Evolutionary conservation across 2,113 vertebrate genomes (phyloP), one percentile per base, ranked within the genome.

Genomic region (Heloderma charlesbogerti): DNA sequence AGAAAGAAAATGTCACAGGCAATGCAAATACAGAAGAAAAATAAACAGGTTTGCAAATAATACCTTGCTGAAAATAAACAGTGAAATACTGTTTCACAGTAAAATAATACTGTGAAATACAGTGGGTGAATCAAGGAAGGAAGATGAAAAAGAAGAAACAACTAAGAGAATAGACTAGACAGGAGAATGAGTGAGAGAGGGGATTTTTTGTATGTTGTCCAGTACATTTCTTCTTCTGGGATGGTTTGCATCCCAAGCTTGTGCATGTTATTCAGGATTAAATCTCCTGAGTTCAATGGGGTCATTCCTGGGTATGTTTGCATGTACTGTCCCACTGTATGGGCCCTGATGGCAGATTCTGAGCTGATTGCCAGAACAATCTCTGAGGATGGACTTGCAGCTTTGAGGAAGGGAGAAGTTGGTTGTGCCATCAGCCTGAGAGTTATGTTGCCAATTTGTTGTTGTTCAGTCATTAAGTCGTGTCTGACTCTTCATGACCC

Each of bases 1-100:
- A 92, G 71, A 81, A 48, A 86, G 2, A 20, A 90, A 57, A 4
- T 1, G 63, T 6, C 92, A 66, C 51, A 80, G 90, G 72, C 88
- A 94, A 92, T 89, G 90, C 87, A 94, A 94, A 66, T 92, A 94
- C 87, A 90, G 67, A 87, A 92, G 87, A 31, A 84, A 6, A 22
- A 43, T 40, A 95, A 92, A 74, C 3, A 45, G 43, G 0, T 43
- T 40, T 89, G 84, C 57, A n/a, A 16, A 60, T n/a, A 2, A 67
- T 89, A 22, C 29, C 6, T 90, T 4, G 63, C 66, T 71, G 67
- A 88, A n/a, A 0, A 0, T 20, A 34, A 31, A 29, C 43, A 81
- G 29, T 81, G 48, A 57, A 54, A n/a, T n/a, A n/a, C n/a, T n/a
- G n/a, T n/a, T n/a, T n/a, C n/a, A n/a, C n/a, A n/a, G n/a, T n/a